Percentiles rank a stretch among this genome's conserved stretches.
Evolutionary conservation across 2,888 invertebrate species (phyloP).

Genomic region (Andrena trimmerana): DNA sequence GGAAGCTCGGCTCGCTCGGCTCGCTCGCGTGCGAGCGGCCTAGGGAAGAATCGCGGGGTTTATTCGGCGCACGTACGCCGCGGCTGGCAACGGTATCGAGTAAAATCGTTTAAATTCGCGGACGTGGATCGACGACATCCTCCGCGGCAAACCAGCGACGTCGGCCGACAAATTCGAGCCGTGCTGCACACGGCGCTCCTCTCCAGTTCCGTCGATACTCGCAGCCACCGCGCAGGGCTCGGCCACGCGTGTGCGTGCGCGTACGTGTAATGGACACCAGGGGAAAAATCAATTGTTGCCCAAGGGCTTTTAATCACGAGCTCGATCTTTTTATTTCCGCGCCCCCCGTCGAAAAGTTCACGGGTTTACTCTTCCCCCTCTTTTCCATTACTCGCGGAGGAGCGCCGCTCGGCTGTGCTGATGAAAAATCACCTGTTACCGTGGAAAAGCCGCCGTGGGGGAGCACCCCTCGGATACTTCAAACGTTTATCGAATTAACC

Average conservation of each 20-base stretch:
- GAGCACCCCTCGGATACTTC: not conserved
- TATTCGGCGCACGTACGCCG: conserved; percentile 48
- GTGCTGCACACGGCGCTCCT: not conserved
- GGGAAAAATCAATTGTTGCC: conserved; percentile 81
- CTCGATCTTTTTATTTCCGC: conserved; percentile 80
- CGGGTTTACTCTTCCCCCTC: conserved; percentile 23
- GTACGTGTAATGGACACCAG: conserved; percentile 60
- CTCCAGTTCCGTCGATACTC: not conserved
- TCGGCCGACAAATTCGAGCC: conserved; percentile 52
- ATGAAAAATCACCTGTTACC: conserved; percentile 60
- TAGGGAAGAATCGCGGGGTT: conserved; percentile 32
- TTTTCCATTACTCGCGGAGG: conserved; percentile 45
- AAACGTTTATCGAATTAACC: conserved; percentile 39
- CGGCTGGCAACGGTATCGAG: conserved; percentile 51
- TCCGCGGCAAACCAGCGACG: conserved; percentile 27
- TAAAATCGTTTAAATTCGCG: conserved; percentile 66
- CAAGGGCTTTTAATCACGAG: conserved; percentile 81
- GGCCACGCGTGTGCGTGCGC: conserved; percentile 9
- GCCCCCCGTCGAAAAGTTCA: conserved; percentile 54
- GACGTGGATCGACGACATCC: conserved; percentile 56
- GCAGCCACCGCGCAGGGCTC: too few species aligned
- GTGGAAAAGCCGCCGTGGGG: conserved; percentile 10
- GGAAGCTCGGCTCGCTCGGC: conserved; percentile 24
- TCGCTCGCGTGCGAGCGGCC: not conserved
- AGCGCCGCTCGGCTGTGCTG: conserved; percentile 23